Percentiles rank a stretch among this genome's conserved stretches.
Conservation (phyloP, 2,888 invertebrate genomes). For the Eupithecia pulchellata region DNA sequence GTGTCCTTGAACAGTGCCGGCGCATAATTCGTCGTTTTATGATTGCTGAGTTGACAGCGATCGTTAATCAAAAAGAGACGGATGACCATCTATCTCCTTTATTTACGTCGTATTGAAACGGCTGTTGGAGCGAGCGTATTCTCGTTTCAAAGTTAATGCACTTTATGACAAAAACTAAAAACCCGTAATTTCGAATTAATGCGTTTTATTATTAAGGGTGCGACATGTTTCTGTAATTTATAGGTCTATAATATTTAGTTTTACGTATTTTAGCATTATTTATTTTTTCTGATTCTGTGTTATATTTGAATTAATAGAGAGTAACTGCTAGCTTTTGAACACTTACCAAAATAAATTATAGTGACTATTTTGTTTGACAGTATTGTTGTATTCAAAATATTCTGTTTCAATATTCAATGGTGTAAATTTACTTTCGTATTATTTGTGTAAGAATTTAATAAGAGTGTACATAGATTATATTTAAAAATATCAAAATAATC, state of each 20-base stretch:
- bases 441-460: slow-evolving; percentile 2
- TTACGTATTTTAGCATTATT: background rate
- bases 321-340: background rate
- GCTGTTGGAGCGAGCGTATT: slow-evolving; percentile 17
- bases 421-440: background rate
- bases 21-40: slow-evolving; percentile 17
- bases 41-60: slow-evolving; percentile 18
- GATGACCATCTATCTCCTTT: slow-evolving; percentile 18
- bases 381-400: background rate
- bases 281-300: background rate
- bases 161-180: slow-evolving; percentile 16
- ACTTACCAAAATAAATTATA: background rate
- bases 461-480: slow-evolving; percentile 2
- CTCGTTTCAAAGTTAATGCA: slow-evolving; percentile 16
- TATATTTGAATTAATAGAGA: background rate
- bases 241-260: slow-evolving; percentile 5
- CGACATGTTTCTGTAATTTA: background rate
- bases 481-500: background rate
- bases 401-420: background rate
- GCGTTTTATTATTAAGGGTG: slow-evolving; percentile 12
- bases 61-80: slow-evolving; percentile 18
- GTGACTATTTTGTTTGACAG: background rate
- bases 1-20: slow-evolving; percentile 17
- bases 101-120: slow-evolving; percentile 18
- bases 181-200: slow-evolving; percentile 9